Base-by-base conservation (phyloP, 2,797 vertebrate genomes). In the Coregonus suidteri region DNA sequence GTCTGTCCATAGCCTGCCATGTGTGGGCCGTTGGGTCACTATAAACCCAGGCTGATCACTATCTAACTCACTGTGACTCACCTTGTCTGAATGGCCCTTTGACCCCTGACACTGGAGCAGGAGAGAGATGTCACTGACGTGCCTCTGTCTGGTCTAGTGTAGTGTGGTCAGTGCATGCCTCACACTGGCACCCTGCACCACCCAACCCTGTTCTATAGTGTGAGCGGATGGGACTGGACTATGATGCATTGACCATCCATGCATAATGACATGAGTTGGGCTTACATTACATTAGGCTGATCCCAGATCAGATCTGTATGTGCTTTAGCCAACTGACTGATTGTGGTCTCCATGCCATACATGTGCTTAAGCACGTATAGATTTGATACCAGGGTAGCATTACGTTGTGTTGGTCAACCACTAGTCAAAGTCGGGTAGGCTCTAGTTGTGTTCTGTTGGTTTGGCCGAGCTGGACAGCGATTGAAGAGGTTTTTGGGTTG, bases 81-180 rank as follows among this genome's bases (percentile, higher is more conserved):
- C 79, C 68, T 37, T 18, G 47, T 76, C 75, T 75, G 75, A 82
- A 67, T 1, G 83, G 81, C 81, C 64, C 81, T 78, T 82, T 84
- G 83, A 88, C 82, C 82, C 59, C 71, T 78, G 82, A 87, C 83
- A 81, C 65, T 53, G 7, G 52, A 74, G 41, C 75, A 67, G 67
- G 7, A 81, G 77, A 80, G 74, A 83, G 72, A 79, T 76, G 74
- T 6, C 41, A 25, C 71, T 80, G 77, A 79, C 80, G 73, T 74
- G 25, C n/a, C 69, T 78, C 41, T 20, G 31, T 79, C 75, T 73
- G 74, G 34, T 75, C 64, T 71, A 52, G 82, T 76, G 31, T 34
- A 34, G 66, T 70, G 34, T 67, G 67, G 75, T 13, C 31, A 64
- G 7, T 41, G 16, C 18, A 15, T 7, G 37, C 31, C 14, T 78